Percentiles rank a stretch among this genome's conserved stretches.
phyloP scores from a whole-genome alignment of 2,797 vertebrate genomes.

The Tapera naevia region DNA sequence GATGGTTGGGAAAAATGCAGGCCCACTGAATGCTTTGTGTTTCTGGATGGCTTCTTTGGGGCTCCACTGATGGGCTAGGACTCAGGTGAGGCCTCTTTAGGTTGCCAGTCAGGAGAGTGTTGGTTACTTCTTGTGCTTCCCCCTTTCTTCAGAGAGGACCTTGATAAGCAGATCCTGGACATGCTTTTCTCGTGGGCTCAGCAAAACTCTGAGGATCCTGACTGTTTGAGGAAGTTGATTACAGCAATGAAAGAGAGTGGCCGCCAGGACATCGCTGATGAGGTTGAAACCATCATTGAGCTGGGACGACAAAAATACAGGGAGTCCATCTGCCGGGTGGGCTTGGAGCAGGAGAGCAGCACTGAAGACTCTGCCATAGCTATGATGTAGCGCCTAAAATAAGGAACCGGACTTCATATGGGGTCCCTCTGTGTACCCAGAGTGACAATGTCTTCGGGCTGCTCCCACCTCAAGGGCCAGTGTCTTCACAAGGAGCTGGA shows the following conservation, averaged over 20 bases:
- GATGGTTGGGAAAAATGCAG: not conserved
- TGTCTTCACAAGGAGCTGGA: not conserved
- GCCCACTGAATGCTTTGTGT: not conserved
- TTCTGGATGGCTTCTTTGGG: not conserved
- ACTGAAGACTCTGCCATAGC: slow-evolving; percentile 63
- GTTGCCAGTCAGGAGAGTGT: not conserved
- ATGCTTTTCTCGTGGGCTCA: slow-evolving; percentile 94
- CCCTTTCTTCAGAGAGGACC: slow-evolving; percentile 80
- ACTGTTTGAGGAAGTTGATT: slow-evolving; percentile 80
- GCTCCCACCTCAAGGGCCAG: not conserved
- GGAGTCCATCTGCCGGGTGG: slow-evolving; percentile 85
- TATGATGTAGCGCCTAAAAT: not conserved
- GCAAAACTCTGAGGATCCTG: slow-evolving; percentile 77
- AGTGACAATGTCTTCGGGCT: not conserved
- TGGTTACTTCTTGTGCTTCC: not conserved
- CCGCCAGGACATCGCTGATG: slow-evolving; percentile 89
- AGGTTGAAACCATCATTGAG: slow-evolving; percentile 85
- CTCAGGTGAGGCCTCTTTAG: not conserved
- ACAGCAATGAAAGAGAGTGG: slow-evolving; percentile 85
- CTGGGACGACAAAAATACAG: slow-evolving; percentile 89
- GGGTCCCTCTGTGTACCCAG: rapidly evolving
- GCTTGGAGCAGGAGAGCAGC: slow-evolving; percentile 80
- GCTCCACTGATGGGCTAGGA: not conserved
- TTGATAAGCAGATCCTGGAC: slow-evolving; percentile 85
- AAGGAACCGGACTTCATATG: not conserved